Evolutionary conservation across 2,113 vertebrate genomes (phyloP).

Genomic region (Amazona vittata): DNA sequence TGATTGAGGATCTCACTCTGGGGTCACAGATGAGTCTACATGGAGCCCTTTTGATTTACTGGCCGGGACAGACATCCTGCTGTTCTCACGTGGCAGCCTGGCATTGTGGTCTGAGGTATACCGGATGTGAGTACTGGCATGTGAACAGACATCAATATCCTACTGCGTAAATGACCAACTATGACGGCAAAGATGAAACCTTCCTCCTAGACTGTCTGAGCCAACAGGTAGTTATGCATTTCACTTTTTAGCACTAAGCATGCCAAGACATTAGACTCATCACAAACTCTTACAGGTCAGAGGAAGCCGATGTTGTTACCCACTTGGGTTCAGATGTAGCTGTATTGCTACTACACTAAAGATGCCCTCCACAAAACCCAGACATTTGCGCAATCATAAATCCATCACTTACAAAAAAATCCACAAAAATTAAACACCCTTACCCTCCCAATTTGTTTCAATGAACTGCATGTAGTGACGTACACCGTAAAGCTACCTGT

Average conservation of each 20-base stretch:
- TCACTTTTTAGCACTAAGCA: not conserved
- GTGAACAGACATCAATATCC: fast-evolving
- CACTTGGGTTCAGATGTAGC: not conserved
- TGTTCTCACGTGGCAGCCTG: not conserved
- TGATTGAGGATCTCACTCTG: not conserved
- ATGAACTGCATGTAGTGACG: not conserved
- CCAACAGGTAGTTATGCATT: not conserved
- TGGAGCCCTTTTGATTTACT: not conserved
- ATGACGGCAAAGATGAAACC: not conserved
- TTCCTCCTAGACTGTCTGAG: not conserved
- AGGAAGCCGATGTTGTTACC: not conserved
- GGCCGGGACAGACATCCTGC: not conserved
- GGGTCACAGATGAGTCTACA: not conserved
- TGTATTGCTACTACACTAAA: not conserved
- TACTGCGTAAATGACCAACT: fast-evolving
- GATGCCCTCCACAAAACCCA: not conserved
- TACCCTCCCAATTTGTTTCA: not conserved
- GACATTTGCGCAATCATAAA: not conserved
- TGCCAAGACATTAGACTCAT: not conserved
- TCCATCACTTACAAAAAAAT: not conserved
- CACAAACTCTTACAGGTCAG: not conserved
- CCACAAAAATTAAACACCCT: not conserved
- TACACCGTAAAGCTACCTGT: not conserved
- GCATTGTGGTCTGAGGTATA: not conserved
- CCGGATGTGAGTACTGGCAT: fast-evolving